Percentiles rank a stretch among this genome's conserved stretches.
These are phyloP conservation scores for Actinopyga echinites DNA, from an alignment of 53 echinoderm and acorn worm species.

Conservation along the genomic window DNA sequence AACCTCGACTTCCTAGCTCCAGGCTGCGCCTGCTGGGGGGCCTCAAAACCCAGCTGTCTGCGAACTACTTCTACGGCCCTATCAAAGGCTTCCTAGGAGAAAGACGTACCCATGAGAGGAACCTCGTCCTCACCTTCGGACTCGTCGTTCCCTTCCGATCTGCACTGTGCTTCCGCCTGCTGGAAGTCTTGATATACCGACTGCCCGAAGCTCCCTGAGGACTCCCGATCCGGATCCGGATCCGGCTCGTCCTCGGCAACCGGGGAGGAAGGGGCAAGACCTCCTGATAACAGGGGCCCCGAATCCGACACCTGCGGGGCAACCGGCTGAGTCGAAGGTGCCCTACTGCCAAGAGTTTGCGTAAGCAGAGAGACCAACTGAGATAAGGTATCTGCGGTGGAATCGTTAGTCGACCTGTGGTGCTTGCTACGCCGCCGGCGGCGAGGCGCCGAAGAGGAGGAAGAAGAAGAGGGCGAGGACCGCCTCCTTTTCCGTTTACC, in stretches of 20 bases:
- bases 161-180: background rate
- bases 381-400: too few relatives aligned
- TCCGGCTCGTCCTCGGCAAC: background rate
- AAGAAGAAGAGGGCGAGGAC: too few relatives aligned
- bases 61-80: background rate
- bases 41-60: background rate
- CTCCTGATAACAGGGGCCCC: background rate
- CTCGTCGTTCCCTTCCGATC: background rate
- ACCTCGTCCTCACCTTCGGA: background rate
- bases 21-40: background rate
- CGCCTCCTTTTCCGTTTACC: too few relatives aligned
- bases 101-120: background rate
- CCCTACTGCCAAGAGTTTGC: too few relatives aligned
- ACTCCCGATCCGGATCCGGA: background rate
- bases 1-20: background rate
- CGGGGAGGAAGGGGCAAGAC: background rate
- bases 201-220: background rate
- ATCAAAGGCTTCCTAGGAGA: background rate
- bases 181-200: background rate
- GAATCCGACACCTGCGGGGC: background rate
- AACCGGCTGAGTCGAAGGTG: too few relatives aligned
- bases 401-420: too few relatives aligned
- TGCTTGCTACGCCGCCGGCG: too few relatives aligned
- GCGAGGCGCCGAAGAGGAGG: too few relatives aligned
- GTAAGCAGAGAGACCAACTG: too few relatives aligned